Percentiles rank a stretch among this genome's conserved stretches.
phyloP scores from a whole-genome alignment of 2,797 vertebrate genomes.

The Peromyscus melanophrys region DNA sequence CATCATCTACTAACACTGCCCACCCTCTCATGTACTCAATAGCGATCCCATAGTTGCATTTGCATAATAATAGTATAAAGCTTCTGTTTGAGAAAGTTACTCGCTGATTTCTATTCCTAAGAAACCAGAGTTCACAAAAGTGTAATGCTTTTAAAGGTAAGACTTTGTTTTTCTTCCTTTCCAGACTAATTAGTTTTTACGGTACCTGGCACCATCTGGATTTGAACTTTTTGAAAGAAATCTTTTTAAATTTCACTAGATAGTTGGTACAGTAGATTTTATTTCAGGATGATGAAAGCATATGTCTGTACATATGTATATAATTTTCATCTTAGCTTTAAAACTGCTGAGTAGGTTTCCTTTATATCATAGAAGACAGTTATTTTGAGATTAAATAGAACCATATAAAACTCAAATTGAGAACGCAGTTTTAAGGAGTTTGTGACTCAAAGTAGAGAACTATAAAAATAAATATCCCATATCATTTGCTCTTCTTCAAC shows the following conservation, averaged over 20 bases:
- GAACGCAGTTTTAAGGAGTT: slow-evolving; percentile 49
- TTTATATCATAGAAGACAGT: slow-evolving; percentile 64
- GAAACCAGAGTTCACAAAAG: background rate
- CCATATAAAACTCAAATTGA: slow-evolving; percentile 37
- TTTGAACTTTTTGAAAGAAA: slow-evolving; percentile 39
- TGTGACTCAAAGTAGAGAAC: slow-evolving; percentile 55
- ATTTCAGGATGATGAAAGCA: background rate
- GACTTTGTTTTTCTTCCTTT: background rate
- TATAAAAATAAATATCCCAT: slow-evolving; percentile 22
- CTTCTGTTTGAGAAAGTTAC: background rate
- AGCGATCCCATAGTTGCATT: background rate
- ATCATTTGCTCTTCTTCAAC: background rate
- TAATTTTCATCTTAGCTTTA: slow-evolving; percentile 45
- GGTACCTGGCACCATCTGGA: background rate
- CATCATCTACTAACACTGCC: background rate
- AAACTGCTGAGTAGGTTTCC: slow-evolving; percentile 45
- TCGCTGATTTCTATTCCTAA: background rate
- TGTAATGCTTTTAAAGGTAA: background rate
- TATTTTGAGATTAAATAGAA: slow-evolving; percentile 49
- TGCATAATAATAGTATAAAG: background rate
- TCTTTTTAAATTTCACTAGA: background rate
- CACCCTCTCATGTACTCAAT: background rate
- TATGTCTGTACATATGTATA: background rate
- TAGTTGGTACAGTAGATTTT: slow-evolving; percentile 49
- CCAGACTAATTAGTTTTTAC: slow-evolving; percentile 5